Evolutionary conservation across 2,113 vertebrate genomes (phyloP), one percentile per base, ranked within the genome.

Genomic region (Sphaerodactylus townsendi): DNA sequence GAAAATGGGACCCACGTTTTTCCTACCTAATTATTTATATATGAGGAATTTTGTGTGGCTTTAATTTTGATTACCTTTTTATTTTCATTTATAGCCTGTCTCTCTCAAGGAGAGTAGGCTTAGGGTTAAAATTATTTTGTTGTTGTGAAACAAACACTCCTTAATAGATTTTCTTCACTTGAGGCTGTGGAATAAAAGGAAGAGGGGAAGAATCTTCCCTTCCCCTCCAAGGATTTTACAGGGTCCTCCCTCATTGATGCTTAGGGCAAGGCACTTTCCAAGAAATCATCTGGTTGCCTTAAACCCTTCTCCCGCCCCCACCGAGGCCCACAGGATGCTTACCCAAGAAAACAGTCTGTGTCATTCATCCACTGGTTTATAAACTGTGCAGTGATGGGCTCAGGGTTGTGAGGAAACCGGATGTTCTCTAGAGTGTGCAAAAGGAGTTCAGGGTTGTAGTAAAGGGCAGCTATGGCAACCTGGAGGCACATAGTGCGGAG

Each of bases 341-440:
- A 97, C 98, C 98, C 98, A 44, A 99, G 94, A 89, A 99, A 99
- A 93, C 98, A 98, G 93, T 99, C 98, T 0, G 98, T 99, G 91
- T 99, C 98, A 10, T 96, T 99, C 97, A 99, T 98, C 98, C 98
- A 99, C 91, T 99, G 98, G 94, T 99, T 99, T 94, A 99, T 96
- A 91, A 99, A 99, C 95, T 98, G 98, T 0, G 97, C 97, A 1
- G 98, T 99, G 93, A 99, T 97, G 25, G 98, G 97, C 68, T 98
- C 98, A 0, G 98, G 96, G 91, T 96, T 98, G 92, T 98, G 97
- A 19, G 98, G 97, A 92, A 99, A 97, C 86, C 97, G 97, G 91
- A 98, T 97, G 90, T 96, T 98, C 86, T 99, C 99, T 83, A 99
- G 94, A 1, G 98, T 99, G 86, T 98, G 97, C 23, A 99, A 89